Conservation (phyloP, 2,888 invertebrate species). For the Drosophila birchii region DNA sequence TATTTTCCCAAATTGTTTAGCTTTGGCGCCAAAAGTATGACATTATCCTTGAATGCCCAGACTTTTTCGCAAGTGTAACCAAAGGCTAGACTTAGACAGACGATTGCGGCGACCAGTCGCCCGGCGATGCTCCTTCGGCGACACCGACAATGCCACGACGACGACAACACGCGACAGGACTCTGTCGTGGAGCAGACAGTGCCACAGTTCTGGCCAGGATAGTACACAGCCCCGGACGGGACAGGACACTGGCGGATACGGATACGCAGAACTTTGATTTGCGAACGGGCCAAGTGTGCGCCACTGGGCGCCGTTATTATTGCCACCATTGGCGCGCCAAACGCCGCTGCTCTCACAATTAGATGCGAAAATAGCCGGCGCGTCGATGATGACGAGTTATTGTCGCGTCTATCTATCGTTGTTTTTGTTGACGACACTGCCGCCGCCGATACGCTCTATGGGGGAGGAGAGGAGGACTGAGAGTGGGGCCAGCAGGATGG, state of each 20-base stretch:
- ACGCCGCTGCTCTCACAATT: slow-evolving; percentile 71
- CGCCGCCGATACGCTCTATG: slow-evolving; percentile 8
- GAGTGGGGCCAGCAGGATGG: background rate
- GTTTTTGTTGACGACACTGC: slow-evolving; percentile 48
- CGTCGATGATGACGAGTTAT: slow-evolving; percentile 51
- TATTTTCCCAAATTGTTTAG: background rate
- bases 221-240: slow-evolving; percentile 11
- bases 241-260: slow-evolving; percentile 51
- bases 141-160: slow-evolving; percentile 66
- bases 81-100: slow-evolving; percentile 57
- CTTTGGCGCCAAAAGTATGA: slow-evolving; percentile 2
- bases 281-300: slow-evolving; percentile 52
- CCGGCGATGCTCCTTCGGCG: slow-evolving; percentile 59
- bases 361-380: slow-evolving; percentile 62
- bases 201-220: slow-evolving; percentile 49
- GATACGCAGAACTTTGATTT: slow-evolving; percentile 73
- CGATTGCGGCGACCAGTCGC: slow-evolving; percentile 69
- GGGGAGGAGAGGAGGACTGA: background rate
- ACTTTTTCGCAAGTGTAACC: slow-evolving; percentile 15
- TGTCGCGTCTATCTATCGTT: slow-evolving; percentile 45
- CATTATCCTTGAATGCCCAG: background rate
- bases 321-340: slow-evolving; percentile 79
- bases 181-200: slow-evolving; percentile 32
- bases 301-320: slow-evolving; percentile 73
- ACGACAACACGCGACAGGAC: slow-evolving; percentile 45